Conservation (phyloP, 2,797 vertebrate genomes). For the Phoeniculus purpureus region DNA sequence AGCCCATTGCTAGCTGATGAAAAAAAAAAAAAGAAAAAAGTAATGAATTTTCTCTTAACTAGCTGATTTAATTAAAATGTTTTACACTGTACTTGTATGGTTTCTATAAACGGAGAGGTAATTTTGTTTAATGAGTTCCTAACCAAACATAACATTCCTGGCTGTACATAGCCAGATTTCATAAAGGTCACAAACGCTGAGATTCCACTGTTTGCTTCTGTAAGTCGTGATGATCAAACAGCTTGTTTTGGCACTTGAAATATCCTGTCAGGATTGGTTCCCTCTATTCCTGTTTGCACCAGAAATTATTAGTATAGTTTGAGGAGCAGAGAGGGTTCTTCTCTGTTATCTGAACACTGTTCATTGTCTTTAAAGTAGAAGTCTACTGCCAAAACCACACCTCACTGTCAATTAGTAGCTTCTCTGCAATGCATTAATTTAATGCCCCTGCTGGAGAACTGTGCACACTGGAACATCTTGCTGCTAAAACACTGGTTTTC, state of each 20-base stretch:
- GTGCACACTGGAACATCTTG: constrained; percentile 9
- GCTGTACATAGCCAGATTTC: constrained; percentile 39
- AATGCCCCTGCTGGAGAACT: constrained; percentile 55
- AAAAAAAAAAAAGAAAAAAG: constrained; percentile 18
- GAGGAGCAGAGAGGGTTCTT: constrained; percentile 31
- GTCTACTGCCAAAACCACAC: constrained; percentile 55
- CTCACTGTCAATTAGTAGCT: constrained; percentile 66
- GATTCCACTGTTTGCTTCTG: constrained; percentile 37
- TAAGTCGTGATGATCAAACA: constrained; percentile 40
- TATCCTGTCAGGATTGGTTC: constrained; percentile 22
- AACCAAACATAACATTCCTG: constrained; percentile 65
- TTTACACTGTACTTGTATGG: constrained; percentile 66
- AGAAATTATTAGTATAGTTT: constrained; percentile 35
- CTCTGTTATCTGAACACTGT: constrained; percentile 21
- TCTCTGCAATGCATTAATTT: constrained; percentile 71
- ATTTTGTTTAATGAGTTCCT: constrained; percentile 70
- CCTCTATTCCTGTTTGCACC: constrained; percentile 36
- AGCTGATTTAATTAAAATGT: constrained; percentile 73
- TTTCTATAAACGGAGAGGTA: constrained; percentile 69
- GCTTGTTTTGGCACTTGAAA: constrained; percentile 55
- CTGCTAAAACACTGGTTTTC: constrained; percentile 48
- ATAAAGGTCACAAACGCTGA: constrained; percentile 29
- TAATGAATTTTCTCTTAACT: constrained; percentile 68
- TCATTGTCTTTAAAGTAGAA: constrained; percentile 71
- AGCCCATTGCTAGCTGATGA: constrained; percentile 23